A percentile compares a stretch with the other conserved stretches of the same genome.
Evolutionary conservation across 2,113 vertebrate genomes (phyloP).

Genomic region (Melanostigma gelatinosum): DNA sequence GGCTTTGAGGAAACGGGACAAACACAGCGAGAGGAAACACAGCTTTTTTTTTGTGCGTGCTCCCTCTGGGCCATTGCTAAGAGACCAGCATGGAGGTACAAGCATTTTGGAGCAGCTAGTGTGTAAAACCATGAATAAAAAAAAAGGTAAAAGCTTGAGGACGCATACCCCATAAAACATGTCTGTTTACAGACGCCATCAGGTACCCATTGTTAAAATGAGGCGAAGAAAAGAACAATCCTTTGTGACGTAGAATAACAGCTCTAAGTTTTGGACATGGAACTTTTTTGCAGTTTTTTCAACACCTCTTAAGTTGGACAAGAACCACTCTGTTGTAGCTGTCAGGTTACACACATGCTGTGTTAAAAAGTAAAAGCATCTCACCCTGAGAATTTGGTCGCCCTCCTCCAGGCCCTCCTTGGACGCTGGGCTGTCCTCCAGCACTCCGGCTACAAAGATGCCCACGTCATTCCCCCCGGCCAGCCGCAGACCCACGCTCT

Average conservation of each 20-base stretch:
- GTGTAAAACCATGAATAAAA: constrained; percentile 56
- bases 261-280: not conserved
- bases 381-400: constrained; percentile 99
- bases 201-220: constrained; percentile 18
- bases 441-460: constrained; percentile 97
- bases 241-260: not conserved
- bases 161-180: constrained; percentile 55
- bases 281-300: not conserved
- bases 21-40: constrained; percentile 72
- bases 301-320: not conserved
- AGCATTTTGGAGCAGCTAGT: constrained; percentile 66
- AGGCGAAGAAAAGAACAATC: not conserved
- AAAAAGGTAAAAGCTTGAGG: constrained; percentile 34
- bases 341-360: not conserved
- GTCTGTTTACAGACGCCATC: constrained; percentile 32
- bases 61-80: constrained; percentile 61
- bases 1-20: constrained; percentile 60
- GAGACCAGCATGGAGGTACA: constrained; percentile 66
- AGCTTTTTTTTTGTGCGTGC: constrained; percentile 47
- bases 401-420: constrained; percentile 99
- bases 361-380: constrained; percentile 48
- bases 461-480: constrained; percentile 98
- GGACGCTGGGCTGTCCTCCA: constrained; percentile 97
- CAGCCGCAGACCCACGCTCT: constrained; percentile 97
- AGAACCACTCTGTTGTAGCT: not conserved